phyloP scores from a whole-genome alignment of 1,140 invertebrate genomes.

The Hesperophylax magnus region DNA sequence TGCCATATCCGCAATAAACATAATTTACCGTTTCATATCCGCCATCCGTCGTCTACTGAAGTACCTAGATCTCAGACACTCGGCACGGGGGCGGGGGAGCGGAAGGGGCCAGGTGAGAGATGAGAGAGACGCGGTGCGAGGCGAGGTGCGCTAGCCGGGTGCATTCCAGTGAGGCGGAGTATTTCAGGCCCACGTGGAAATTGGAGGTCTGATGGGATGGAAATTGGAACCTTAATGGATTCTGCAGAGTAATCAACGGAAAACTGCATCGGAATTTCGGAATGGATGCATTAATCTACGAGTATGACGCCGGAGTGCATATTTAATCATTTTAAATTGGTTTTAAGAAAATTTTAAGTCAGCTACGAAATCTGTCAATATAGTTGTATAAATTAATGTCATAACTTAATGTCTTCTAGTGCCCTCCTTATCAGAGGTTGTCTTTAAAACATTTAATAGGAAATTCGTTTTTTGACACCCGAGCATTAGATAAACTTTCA shows the following conservation, averaged over 20 bases:
- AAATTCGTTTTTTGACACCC: too few relatives aligned
- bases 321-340: too few relatives aligned
- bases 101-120: not conserved
- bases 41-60: not conserved
- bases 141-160: not conserved
- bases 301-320: too few relatives aligned
- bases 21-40: conserved; percentile 24
- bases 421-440: too few relatives aligned
- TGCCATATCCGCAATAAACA: conserved; percentile 3
- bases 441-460: too few relatives aligned
- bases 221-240: conserved; percentile 34
- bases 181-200: conserved; percentile 15
- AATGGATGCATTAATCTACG: too few relatives aligned
- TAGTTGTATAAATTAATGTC: too few relatives aligned
- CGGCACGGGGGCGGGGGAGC: not conserved
- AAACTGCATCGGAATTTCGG: not conserved
- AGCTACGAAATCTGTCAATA: too few relatives aligned
- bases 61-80: not conserved
- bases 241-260: not conserved
- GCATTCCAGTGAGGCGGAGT: not conserved
- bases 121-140: too few relatives aligned
- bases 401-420: too few relatives aligned
- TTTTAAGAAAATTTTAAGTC: too few relatives aligned
- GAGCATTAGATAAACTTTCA: too few relatives aligned
- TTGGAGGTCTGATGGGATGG: conserved; percentile 28